phyloP scores from a whole-genome alignment of 1,140 invertebrate species.

The Drosophila yakuba region DNA sequence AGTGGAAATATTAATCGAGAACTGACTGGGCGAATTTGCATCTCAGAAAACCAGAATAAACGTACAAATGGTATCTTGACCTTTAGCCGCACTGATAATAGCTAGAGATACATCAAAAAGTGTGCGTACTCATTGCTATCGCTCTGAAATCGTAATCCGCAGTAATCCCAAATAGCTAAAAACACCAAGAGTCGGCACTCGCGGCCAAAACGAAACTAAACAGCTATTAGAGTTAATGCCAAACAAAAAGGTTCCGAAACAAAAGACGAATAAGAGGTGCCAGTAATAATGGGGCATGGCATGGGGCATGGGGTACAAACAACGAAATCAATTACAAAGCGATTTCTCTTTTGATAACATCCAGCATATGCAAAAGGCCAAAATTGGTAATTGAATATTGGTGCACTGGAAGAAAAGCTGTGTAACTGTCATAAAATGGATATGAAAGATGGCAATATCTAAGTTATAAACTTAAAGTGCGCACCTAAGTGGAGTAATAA shows the following conservation, averaged over 20 bases:
- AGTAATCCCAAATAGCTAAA: not conserved
- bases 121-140: not conserved
- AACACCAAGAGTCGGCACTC: conserved; percentile 55
- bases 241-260: conserved; percentile 53
- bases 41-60: not conserved
- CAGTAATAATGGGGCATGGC: conserved; percentile 52
- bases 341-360: conserved; percentile 75
- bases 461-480: too few relatives aligned
- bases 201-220: conserved; percentile 47
- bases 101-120: not conserved
- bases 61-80: too few relatives aligned
- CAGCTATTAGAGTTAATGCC: conserved; percentile 58
- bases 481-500: too few relatives aligned
- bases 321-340: conserved; percentile 75
- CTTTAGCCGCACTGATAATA: not conserved
- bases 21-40: not conserved
- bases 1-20: not conserved
- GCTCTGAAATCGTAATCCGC: not conserved
- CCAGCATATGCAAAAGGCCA: conserved; percentile 37
- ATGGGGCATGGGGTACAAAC: conserved; percentile 36
- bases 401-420: conserved; percentile 11
- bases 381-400: conserved; percentile 69
- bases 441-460: too few relatives aligned
- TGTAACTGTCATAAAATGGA: too few relatives aligned
- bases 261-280: conserved; percentile 44